Evolutionary conservation across 2,888 invertebrate genomes (phyloP).

Genomic region (Watsonalla cultraria): DNA sequence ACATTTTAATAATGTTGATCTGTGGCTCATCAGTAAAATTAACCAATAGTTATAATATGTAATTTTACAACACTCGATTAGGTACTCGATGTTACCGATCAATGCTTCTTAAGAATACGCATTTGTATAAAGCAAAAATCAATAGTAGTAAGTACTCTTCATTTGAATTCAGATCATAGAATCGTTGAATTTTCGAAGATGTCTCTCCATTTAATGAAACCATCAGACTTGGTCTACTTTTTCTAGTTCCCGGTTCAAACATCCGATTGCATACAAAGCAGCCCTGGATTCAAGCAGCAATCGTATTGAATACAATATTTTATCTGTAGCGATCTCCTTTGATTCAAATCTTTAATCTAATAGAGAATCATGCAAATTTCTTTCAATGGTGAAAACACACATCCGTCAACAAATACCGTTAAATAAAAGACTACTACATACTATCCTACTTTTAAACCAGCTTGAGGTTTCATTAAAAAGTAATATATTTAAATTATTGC

Average conservation of each 20-base stretch:
- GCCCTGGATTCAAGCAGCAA: conserved; percentile 4
- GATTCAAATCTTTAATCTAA: not conserved
- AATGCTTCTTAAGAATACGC: too few relatives aligned
- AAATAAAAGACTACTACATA: not conserved
- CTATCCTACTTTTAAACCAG: too few relatives aligned
- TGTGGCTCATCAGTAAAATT: too few relatives aligned
- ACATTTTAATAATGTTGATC: too few relatives aligned
- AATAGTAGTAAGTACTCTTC: not conserved
- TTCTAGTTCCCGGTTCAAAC: conserved; percentile 15
- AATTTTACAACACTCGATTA: too few relatives aligned
- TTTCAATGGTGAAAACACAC: not conserved
- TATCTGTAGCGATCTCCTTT: conserved; percentile 6
- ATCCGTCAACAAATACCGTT: not conserved
- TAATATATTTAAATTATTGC: too few relatives aligned
- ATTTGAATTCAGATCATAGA: not conserved
- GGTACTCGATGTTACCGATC: too few relatives aligned
- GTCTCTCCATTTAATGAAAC: too few relatives aligned
- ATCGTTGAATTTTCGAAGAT: not conserved
- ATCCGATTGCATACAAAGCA: conserved; percentile 20
- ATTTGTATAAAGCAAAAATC: too few relatives aligned
- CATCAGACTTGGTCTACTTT: not conserved
- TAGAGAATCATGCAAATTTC: not conserved
- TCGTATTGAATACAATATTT: conserved; percentile 8
- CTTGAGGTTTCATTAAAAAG: too few relatives aligned
- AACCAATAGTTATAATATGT: too few relatives aligned